phyloP scores from a whole-genome alignment of 2,888 invertebrate species.

The Chrysolina americana region DNA sequence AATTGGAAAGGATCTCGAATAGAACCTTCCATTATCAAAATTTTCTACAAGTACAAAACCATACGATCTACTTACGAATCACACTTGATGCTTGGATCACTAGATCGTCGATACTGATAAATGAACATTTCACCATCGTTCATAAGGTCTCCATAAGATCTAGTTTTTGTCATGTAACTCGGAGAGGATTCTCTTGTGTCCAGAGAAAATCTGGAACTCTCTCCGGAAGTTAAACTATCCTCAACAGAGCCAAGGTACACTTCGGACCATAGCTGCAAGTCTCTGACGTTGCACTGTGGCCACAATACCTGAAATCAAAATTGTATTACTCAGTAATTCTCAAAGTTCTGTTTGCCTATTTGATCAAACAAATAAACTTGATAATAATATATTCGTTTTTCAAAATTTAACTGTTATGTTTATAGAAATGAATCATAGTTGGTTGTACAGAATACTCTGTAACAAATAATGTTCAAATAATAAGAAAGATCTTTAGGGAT shows the following conservation, averaged over 20 bases:
- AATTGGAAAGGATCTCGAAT: too few species aligned
- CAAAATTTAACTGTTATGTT: too few species aligned
- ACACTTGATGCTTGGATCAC: conserved; percentile 87
- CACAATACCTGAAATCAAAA: conserved; percentile 79
- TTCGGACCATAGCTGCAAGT: conserved; percentile 87
- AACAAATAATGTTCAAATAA: too few species aligned
- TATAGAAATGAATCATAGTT: too few species aligned
- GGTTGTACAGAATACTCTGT: too few species aligned
- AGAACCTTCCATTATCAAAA: too few species aligned
- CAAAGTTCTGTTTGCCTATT: too few species aligned
- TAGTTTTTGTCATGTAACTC: conserved; percentile 80
- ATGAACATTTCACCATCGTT: conserved; percentile 71
- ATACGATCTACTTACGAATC: conserved; percentile 75
- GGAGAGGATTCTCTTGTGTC: conserved; percentile 68
- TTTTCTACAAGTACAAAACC: too few species aligned
- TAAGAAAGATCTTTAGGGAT: too few species aligned
- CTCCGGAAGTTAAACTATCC: conserved; percentile 60
- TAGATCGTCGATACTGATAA: conserved; percentile 79
- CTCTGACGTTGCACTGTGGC: conserved; percentile 88
- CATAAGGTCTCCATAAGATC: conserved; percentile 88
- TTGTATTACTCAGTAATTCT: not conserved
- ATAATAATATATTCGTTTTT: too few species aligned
- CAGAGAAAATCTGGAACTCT: conserved; percentile 62
- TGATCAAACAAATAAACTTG: too few species aligned
- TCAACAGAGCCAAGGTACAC: conserved; percentile 80